phyloP scores from a whole-genome alignment of 2,888 invertebrate species.

The Timema podura region DNA sequence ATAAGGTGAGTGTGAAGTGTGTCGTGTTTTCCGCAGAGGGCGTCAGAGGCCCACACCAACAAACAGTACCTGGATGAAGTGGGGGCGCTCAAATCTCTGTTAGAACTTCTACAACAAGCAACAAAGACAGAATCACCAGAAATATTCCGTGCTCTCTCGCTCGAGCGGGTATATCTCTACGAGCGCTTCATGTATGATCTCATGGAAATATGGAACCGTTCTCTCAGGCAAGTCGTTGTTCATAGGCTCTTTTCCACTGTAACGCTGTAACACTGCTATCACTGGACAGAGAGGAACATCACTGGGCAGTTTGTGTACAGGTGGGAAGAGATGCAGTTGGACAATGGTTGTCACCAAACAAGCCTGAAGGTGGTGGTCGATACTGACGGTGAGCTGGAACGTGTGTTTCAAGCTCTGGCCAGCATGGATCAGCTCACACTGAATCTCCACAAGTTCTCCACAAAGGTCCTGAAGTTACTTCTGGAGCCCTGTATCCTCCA shows the following conservation, averaged over 20 bases:
- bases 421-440: slow-evolving; percentile 45
- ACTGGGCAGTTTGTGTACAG: too few species aligned
- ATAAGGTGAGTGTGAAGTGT: not conserved
- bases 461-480: slow-evolving; percentile 55
- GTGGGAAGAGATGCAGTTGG: too few species aligned
- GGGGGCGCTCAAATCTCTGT: not conserved
- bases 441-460: slow-evolving; percentile 55
- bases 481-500: slow-evolving; percentile 56
- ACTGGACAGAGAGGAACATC: too few species aligned
- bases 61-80: too few species aligned
- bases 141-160: slow-evolving; percentile 49
- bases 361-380: too few species aligned
- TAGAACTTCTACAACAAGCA: slow-evolving; percentile 4
- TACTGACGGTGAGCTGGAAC: slow-evolving; percentile 38
- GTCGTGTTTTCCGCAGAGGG: not conserved
- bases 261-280: slow-evolving; percentile 38
- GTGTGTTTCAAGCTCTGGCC: slow-evolving; percentile 45
- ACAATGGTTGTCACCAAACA: too few species aligned
- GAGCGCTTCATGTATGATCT: slow-evolving; percentile 49
- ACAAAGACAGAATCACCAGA: slow-evolving; percentile 43
- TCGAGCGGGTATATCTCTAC: slow-evolving; percentile 47
- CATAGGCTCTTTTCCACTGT: slow-evolving; percentile 18
- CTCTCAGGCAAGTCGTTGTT: too few species aligned
- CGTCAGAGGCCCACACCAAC: too few species aligned
- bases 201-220: slow-evolving; percentile 46